Base-by-base conservation (phyloP, 2,113 vertebrate species). In the Lophochroa leadbeateri region DNA sequence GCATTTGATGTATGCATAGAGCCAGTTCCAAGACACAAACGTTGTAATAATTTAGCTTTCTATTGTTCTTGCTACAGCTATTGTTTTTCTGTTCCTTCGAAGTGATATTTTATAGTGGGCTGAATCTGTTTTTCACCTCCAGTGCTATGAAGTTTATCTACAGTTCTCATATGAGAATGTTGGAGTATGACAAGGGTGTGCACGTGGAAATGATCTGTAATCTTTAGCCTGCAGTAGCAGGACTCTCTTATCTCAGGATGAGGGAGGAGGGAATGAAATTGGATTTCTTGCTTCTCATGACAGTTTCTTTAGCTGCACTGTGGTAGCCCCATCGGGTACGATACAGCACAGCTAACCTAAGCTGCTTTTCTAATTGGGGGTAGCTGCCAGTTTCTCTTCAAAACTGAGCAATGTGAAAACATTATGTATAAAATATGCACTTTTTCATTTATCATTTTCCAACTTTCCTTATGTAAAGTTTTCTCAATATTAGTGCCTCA, bases 251-350 rank as follows among this genome's bases (percentile, higher is more conserved):
- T 96, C 94, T 95, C 49, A 33, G 11, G 3, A 78, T 0, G 1
- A 81, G 84, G 65, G 74, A 85, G 84, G 64, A 82, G 74, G 31
- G 70, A 88, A 95, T 95, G 85, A 91, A 96, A 95, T 96, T 96
- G 88, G 71, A 92, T 95, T 96, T 94, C 72, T 89, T 93, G 50
- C 49, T 88, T 4, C 79, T 86, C 6, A 0, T 92, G 86, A 69
- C 80, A 61, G 69, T 88, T 94, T 82, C 79, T 95, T 29, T 91
- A 91, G 83, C 86, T 82, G 65, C 43, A 21, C 69, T 92, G 69
- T 61, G 39, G 86, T 76, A 94, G 67, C 44, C 90, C 94, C 67
- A 72, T 53, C 0, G 6, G 90, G 72, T 87, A 79, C 0, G 3
- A 70, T 31, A 21, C 33, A 86, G 60, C 67, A 87, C 71, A 92